These are phyloP conservation scores for Taenaris catops DNA, from an alignment of 2,888 invertebrate genomes.

Conservation along the genomic window DNA sequence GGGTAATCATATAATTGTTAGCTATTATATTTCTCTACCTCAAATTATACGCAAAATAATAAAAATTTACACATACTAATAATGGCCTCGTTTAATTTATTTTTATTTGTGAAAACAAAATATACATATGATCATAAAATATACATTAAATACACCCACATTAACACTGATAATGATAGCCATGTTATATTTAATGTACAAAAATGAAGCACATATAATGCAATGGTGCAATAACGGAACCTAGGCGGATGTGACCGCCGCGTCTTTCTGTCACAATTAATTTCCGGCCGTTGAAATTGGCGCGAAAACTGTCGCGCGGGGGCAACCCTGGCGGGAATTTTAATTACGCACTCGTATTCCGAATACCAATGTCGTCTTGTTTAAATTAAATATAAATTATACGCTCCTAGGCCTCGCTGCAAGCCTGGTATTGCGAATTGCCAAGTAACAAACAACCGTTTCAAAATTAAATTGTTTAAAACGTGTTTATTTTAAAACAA, in stretches of 20 bases:
- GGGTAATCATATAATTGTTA: too few species aligned
- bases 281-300: conserved; percentile 80
- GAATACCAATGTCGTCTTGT: conserved; percentile 80
- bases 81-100: too few species aligned
- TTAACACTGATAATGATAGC: too few species aligned
- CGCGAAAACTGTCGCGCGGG: conserved; percentile 75
- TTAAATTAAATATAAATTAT: conserved; percentile 81
- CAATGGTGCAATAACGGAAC: conserved; percentile 59
- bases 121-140: too few species aligned
- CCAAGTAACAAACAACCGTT: conserved; percentile 66
- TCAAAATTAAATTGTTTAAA: conserved; percentile 31
- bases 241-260: conserved; percentile 73
- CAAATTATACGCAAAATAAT: too few species aligned
- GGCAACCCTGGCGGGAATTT: conserved; percentile 75
- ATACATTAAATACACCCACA: too few species aligned
- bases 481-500: too few species aligned
- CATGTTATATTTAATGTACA: conserved; percentile 2
- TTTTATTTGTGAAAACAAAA: too few species aligned
- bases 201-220: conserved; percentile 20
- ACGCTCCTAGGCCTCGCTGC: conserved; percentile 71
- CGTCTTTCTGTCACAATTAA: conserved; percentile 80
- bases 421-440: conserved; percentile 65
- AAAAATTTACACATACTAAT: too few species aligned
- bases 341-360: conserved; percentile 79
- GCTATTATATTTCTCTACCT: too few species aligned